A percentile compares a stretch with the other conserved stretches of the same genome.
These are phyloP conservation scores for Ptychochromis oligacanthus DNA, from an alignment of 2,113 vertebrate genomes.

Conservation along the genomic window DNA sequence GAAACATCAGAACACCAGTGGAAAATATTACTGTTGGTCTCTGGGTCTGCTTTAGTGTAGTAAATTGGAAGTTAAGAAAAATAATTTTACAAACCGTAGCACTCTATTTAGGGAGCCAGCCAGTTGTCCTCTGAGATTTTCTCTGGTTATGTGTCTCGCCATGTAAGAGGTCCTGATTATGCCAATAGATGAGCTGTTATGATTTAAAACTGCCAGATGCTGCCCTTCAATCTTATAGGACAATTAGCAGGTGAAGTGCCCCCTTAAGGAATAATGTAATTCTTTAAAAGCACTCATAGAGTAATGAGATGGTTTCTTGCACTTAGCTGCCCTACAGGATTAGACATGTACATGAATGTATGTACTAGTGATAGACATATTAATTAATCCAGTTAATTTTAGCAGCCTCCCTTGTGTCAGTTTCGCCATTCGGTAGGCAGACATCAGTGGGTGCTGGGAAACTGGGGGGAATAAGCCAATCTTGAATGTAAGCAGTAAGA, in stretches of 20 bases:
- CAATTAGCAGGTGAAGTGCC: slow-evolving; percentile 66
- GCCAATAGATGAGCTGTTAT: slow-evolving; percentile 40
- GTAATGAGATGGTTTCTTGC: slow-evolving; percentile 30
- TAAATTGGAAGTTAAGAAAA: slow-evolving; percentile 33
- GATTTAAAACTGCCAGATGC: slow-evolving; percentile 60
- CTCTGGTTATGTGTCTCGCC: not conserved
- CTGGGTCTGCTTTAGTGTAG: not conserved
- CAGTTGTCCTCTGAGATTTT: not conserved
- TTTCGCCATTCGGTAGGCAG: not conserved
- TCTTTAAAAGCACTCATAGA: slow-evolving; percentile 67
- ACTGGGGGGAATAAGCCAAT: too few relatives aligned
- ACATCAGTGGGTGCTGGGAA: not conserved
- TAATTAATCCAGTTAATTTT: not conserved
- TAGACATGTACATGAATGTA: not conserved
- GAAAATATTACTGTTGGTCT: slow-evolving; percentile 21
- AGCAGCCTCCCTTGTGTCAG: not conserved
- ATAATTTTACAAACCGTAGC: slow-evolving; percentile 2
- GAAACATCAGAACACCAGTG: slow-evolving; percentile 5
- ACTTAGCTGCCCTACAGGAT: not conserved
- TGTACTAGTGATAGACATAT: not conserved
- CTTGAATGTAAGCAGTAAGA: not conserved
- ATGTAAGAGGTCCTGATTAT: slow-evolving; percentile 19
- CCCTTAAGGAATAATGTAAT: slow-evolving; percentile 51
- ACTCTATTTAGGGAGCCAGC: not conserved
- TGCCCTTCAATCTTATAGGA: slow-evolving; percentile 56